Conservation (phyloP, 2,888 invertebrate species). For the Lottia scabra region DNA sequence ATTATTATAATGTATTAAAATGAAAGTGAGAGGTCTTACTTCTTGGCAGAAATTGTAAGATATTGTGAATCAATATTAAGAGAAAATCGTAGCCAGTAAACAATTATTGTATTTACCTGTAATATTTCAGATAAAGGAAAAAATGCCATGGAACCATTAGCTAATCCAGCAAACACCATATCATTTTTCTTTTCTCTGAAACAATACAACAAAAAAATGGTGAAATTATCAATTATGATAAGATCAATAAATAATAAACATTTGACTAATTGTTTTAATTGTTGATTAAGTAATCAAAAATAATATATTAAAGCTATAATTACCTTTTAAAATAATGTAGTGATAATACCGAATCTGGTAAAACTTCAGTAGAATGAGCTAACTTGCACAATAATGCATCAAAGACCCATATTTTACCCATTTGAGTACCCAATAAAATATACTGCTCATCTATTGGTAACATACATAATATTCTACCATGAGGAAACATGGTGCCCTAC, state of each 20-base stretch:
- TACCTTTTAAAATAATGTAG: slow-evolving; percentile 46
- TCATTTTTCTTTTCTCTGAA: slow-evolving; percentile 36
- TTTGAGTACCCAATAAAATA: slow-evolving; percentile 57
- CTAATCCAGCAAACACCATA: slow-evolving; percentile 56
- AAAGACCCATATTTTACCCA: slow-evolving; percentile 57
- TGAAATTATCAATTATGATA: too few relatives aligned
- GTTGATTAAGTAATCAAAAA: too few relatives aligned
- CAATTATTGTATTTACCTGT: slow-evolving; percentile 33
- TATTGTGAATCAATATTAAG: too few relatives aligned
- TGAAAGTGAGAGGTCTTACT: too few relatives aligned
- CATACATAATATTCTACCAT: slow-evolving; percentile 58
- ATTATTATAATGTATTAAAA: too few relatives aligned
- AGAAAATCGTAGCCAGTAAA: too few relatives aligned
- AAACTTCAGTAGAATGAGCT: slow-evolving; percentile 39
- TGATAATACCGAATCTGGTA: slow-evolving; percentile 58
- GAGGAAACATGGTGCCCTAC: slow-evolving; percentile 51
- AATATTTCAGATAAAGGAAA: slow-evolving; percentile 51
- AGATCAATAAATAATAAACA: too few relatives aligned
- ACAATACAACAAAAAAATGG: too few relatives aligned
- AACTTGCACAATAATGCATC: slow-evolving; percentile 42
- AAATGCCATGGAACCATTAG: slow-evolving; percentile 56
- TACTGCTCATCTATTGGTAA: slow-evolving; percentile 39
- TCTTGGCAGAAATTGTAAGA: too few relatives aligned
- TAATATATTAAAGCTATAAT: too few relatives aligned
- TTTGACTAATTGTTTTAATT: too few relatives aligned